These are phyloP conservation scores for Dendrolimus houi DNA, from an alignment of 2,888 invertebrate species.

Conservation along the genomic window DNA sequence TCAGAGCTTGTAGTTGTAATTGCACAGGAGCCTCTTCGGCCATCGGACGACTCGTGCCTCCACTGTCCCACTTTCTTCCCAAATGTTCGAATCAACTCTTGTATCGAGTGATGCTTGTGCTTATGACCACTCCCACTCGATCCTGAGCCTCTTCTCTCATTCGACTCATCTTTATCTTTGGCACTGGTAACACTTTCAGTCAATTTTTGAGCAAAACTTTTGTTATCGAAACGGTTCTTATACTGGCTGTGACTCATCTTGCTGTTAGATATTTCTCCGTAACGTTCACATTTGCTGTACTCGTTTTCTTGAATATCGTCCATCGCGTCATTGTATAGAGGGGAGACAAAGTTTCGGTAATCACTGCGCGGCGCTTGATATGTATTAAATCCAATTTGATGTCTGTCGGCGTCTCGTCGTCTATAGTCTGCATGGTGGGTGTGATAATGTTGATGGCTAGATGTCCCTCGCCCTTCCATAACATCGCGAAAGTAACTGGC, in stretches of 20 bases:
- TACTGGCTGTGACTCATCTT: constrained; percentile 39
- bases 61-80: constrained; percentile 85
- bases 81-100: constrained; percentile 85
- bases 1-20: constrained; percentile 63
- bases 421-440: constrained; percentile 43
- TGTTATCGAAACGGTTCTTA: constrained; percentile 53
- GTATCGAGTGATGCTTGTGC: constrained; percentile 83
- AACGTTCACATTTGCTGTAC: constrained; percentile 64
- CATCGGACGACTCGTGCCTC: constrained; percentile 75
- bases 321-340: constrained; percentile 61
- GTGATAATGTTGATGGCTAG: constrained; percentile 36
- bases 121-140: constrained; percentile 45
- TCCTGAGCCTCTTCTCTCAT: constrained; percentile 54
- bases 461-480: constrained; percentile 37
- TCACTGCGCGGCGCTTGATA: constrained; percentile 47
- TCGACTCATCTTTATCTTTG: constrained; percentile 26
- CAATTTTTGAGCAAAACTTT: constrained; percentile 61
- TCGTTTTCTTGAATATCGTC: constrained; percentile 69
- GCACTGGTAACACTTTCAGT: constrained; percentile 34
- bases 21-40: constrained; percentile 56
- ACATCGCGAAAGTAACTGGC: constrained; percentile 64
- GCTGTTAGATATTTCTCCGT: constrained; percentile 63
- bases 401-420: constrained; percentile 47
- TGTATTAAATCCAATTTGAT: constrained; percentile 39
- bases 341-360: constrained; percentile 63